These are phyloP conservation scores for Chaetodon trifascialis DNA, from an alignment of 2,113 vertebrate species.

Conservation along the genomic window DNA sequence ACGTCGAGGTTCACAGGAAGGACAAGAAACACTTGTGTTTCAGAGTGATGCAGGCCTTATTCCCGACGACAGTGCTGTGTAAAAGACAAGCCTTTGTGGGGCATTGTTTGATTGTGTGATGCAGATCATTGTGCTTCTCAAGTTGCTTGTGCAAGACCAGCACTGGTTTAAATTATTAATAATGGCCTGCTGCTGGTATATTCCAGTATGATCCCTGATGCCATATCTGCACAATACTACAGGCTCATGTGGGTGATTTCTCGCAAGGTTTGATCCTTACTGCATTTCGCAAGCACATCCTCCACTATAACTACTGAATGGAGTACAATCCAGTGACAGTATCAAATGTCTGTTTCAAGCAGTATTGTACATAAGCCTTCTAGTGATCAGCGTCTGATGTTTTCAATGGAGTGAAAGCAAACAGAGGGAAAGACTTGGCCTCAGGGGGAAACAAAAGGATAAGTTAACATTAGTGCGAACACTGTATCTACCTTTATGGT, in stretches of 20 bases:
- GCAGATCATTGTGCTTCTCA: slow-evolving; percentile 33
- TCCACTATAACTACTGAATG: not conserved
- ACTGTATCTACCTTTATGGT: not conserved
- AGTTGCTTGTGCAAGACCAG: slow-evolving; percentile 44
- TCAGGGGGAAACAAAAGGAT: not conserved
- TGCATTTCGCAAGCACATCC: not conserved
- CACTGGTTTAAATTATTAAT: slow-evolving; percentile 68
- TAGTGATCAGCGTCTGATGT: not conserved
- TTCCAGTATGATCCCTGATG: slow-evolving; percentile 23
- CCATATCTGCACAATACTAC: not conserved
- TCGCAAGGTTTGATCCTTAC: not conserved
- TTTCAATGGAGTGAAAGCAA: not conserved
- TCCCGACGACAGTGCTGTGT: not conserved
- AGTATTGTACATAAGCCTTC: not conserved
- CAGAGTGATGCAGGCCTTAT: not conserved
- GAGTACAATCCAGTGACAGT: not conserved
- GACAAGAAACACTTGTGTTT: not conserved
- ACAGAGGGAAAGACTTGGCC: not conserved
- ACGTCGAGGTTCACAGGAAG: not conserved
- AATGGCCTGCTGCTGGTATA: slow-evolving; percentile 29
- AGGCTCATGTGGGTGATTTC: not conserved
- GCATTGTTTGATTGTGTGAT: slow-evolving; percentile 52
- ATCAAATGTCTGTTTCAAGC: slow-evolving; percentile 20
- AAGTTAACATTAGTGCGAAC: not conserved
- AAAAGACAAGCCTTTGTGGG: slow-evolving; percentile 35